phyloP scores from a whole-genome alignment of 2,113 vertebrate species.

The Colistium nudipinnis region DNA sequence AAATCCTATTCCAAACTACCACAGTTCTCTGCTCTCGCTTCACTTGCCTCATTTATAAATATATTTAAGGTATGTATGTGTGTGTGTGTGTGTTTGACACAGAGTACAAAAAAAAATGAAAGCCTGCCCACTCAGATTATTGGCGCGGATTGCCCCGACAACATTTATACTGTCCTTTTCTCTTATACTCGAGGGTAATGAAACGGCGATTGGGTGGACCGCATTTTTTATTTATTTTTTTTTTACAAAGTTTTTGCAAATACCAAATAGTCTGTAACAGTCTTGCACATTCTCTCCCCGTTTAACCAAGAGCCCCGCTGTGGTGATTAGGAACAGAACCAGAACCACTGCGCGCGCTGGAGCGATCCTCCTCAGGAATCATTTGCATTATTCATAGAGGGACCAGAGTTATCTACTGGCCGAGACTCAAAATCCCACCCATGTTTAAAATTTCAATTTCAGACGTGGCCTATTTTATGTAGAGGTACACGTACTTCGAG shows the following conservation, averaged over 20 bases:
- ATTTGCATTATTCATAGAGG: slow-evolving; percentile 52
- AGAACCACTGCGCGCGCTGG: slow-evolving; percentile 19
- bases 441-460: neutral
- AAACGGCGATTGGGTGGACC: too few species aligned
- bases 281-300: neutral
- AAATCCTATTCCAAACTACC: too few species aligned
- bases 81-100: neutral
- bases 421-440: slow-evolving; percentile 14
- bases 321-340: slow-evolving; percentile 14
- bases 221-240: neutral
- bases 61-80: too few species aligned
- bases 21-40: too few species aligned
- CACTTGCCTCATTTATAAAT: too few species aligned
- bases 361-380: slow-evolving; percentile 25
- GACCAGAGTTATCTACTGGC: slow-evolving; percentile 25
- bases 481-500: neutral
- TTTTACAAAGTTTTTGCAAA: neutral
- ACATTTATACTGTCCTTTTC: slow-evolving; percentile 2
- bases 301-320: neutral
- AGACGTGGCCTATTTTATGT: neutral
- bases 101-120: neutral
- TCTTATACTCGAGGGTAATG: slow-evolving; percentile 11
- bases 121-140: too few species aligned
- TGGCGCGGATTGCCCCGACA: too few species aligned
- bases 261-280: neutral